Conservation (phyloP, 2,888 invertebrate genomes). For the Drosophila maculinotata region DNA sequence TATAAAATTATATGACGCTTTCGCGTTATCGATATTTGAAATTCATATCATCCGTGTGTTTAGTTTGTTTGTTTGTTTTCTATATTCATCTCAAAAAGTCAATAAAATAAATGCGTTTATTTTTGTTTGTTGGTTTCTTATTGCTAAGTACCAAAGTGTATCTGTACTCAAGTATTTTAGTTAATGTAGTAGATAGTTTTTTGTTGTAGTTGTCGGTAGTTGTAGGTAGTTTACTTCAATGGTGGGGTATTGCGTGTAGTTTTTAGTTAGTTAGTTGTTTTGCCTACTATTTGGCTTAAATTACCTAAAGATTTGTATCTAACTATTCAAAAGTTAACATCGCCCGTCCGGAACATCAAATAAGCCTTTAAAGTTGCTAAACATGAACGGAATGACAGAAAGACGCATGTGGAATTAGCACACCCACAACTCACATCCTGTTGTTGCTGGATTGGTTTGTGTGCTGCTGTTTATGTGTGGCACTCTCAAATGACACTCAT, state of each 20-base stretch:
- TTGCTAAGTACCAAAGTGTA: conserved; percentile 47
- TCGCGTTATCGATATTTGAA: conserved; percentile 17
- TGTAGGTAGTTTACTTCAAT: conserved; percentile 40
- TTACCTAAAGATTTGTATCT: conserved; percentile 62
- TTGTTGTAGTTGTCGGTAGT: conserved; percentile 29
- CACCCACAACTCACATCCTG: conserved; percentile 20
- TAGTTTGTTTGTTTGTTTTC: conserved; percentile 33
- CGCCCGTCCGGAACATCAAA: conserved; percentile 24
- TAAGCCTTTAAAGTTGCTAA: conserved; percentile 54
- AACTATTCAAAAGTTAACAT: conserved; percentile 48
- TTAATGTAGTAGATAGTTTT: conserved; percentile 64
- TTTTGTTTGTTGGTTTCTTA: conserved; percentile 55
- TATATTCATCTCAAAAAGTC: conserved; percentile 67
- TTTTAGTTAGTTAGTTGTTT: conserved; percentile 39
- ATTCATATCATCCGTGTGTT: conserved; percentile 22
- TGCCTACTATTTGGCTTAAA: conserved; percentile 40
- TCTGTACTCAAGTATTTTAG: conserved; percentile 27
- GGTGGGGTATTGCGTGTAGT: conserved; percentile 37
- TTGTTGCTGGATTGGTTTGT: conserved; percentile 27
- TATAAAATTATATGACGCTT: conserved; percentile 48
- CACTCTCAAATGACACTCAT: conserved; percentile 77
- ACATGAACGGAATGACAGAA: conserved; percentile 62
- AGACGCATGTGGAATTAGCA: conserved; percentile 60
- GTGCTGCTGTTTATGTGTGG: conserved; percentile 37
- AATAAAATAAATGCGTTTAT: conserved; percentile 78